Evolutionary conservation across 2,113 vertebrate species (phyloP).

Genomic region (Neotragus pygmaeus): DNA sequence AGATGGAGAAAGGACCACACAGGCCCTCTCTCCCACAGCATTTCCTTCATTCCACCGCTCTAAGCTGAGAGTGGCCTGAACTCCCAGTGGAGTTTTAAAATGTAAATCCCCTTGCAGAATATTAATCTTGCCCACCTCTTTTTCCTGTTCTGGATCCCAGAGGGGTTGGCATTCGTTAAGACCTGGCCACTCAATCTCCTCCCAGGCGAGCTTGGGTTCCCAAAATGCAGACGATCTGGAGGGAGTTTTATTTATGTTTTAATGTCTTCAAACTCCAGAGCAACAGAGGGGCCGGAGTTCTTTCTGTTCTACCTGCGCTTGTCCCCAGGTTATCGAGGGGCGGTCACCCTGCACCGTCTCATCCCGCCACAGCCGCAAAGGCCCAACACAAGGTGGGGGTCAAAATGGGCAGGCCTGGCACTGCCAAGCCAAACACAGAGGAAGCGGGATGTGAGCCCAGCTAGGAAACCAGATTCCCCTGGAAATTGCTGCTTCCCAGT

Average conservation of each 20-base stretch:
- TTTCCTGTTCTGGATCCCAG: not conserved
- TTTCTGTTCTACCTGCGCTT: conserved; percentile 73
- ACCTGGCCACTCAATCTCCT: accelerated
- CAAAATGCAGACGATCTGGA: not conserved
- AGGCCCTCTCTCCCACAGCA: too few species aligned
- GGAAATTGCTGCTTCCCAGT: conserved; percentile 75
- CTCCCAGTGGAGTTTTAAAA: not conserved
- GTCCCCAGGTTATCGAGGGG: conserved; percentile 47
- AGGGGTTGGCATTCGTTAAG: not conserved
- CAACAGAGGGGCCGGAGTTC: not conserved
- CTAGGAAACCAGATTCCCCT: conserved; percentile 82
- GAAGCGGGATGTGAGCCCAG: conserved; percentile 53
- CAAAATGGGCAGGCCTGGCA: conserved; percentile 35
- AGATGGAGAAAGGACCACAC: not conserved
- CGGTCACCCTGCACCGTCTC: conserved; percentile 29
- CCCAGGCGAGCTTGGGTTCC: not conserved
- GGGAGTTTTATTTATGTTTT: conserved; percentile 53
- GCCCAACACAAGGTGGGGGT: conserved; percentile 44
- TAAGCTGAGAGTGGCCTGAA: not conserved
- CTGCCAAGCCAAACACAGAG: conserved; percentile 81
- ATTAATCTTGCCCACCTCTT: not conserved
- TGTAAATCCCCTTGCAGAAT: not conserved
- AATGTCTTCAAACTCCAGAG: conserved; percentile 37
- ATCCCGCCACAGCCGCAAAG: conserved; percentile 52
- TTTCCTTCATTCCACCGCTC: not conserved